Percentiles rank a stretch among this genome's conserved stretches.
These are phyloP conservation scores for Phodopus roborovskii DNA, from an alignment of 2,113 vertebrate genomes.

Conservation along the genomic window DNA sequence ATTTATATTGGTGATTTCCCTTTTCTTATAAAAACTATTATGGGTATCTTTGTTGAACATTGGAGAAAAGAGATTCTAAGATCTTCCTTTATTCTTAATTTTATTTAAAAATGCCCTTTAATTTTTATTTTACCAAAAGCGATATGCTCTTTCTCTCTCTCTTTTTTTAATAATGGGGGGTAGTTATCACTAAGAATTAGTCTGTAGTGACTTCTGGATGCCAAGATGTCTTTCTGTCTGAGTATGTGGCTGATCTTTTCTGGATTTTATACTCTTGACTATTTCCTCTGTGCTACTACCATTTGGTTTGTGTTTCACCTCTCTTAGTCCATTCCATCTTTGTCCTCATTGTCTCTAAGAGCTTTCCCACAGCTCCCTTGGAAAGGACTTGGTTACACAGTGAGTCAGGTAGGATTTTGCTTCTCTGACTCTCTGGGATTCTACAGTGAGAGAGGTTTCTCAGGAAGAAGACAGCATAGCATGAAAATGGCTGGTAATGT, in stretches of 20 bases:
- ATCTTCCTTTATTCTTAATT: conserved; percentile 11
- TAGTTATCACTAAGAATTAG: not conserved
- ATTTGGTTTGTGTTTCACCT: not conserved
- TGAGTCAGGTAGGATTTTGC: accelerated
- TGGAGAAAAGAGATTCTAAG: not conserved
- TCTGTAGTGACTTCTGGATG: not conserved
- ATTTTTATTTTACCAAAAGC: not conserved
- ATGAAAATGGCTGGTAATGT: not conserved
- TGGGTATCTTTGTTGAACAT: not conserved
- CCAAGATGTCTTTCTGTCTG: not conserved
- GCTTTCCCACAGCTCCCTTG: not conserved
- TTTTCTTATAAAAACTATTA: not conserved
- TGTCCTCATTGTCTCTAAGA: not conserved
- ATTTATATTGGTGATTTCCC: not conserved
- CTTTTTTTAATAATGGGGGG: not conserved
- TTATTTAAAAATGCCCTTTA: conserved; percentile 29
- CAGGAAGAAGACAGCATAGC: not conserved
- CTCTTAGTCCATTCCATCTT: not conserved
- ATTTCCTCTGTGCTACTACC: not conserved
- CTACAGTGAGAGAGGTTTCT: not conserved
- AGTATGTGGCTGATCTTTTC: not conserved
- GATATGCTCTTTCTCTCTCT: not conserved
- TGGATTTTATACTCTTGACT: not conserved
- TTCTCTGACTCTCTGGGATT: not conserved
- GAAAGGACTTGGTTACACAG: not conserved